Conservation (phyloP, 2,888 invertebrate genomes). For the Anodontia alba region DNA sequence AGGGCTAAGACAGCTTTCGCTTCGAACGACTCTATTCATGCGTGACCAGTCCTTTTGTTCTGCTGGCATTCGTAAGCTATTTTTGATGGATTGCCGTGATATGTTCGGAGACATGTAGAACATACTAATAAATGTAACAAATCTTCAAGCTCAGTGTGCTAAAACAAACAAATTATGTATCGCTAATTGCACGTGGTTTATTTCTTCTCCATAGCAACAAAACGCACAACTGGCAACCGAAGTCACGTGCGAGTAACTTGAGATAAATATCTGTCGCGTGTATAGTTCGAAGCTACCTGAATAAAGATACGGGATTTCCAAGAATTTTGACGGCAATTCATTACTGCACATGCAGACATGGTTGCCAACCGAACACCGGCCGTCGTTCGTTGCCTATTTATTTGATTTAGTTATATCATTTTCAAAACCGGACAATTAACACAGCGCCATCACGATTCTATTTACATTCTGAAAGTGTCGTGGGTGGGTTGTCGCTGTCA, state of each 20-base stretch:
- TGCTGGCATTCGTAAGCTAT: too few species aligned
- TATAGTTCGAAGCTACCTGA: background rate
- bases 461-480: slow-evolving; percentile 4
- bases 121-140: background rate
- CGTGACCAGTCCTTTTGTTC: too few species aligned
- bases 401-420: background rate
- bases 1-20: too few species aligned
- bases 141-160: background rate
- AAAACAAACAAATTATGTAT: background rate
- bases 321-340: background rate
- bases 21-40: too few species aligned
- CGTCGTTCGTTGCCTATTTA: background rate
- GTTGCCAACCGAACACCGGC: background rate
- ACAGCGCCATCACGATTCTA: background rate
- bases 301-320: slow-evolving; percentile 6
- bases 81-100: background rate
- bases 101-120: background rate
- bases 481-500: background rate
- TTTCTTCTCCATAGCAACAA: background rate
- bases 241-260: background rate
- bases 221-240: background rate
- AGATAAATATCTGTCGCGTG: slow-evolving; percentile 14
- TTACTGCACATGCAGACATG: background rate
- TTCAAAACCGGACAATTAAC: background rate
- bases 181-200: background rate